Conservation (phyloP, 2,888 invertebrate genomes). For the Dascillus cervinus region DNA sequence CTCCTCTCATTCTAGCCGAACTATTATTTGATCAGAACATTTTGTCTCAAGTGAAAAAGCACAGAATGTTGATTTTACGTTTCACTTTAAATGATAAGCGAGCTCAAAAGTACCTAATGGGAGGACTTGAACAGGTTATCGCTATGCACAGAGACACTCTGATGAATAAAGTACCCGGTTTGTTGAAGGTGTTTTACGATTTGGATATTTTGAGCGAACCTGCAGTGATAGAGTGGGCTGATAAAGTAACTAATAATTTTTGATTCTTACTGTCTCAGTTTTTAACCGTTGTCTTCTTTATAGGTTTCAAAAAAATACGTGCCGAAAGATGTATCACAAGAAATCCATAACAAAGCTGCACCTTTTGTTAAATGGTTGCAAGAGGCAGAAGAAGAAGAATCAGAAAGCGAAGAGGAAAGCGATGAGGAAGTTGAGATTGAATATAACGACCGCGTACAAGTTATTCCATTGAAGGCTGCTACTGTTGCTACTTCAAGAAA, state of each 20-base stretch:
- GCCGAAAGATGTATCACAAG: conserved; percentile 78
- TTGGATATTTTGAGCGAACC: conserved; percentile 91
- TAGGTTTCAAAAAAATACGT: conserved; percentile 82
- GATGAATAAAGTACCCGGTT: conserved; percentile 66
- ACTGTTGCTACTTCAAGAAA: conserved; percentile 42
- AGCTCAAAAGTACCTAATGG: conserved; percentile 86
- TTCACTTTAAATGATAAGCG: conserved; percentile 75
- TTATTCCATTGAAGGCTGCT: conserved; percentile 60
- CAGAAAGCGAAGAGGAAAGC: conserved; percentile 64
- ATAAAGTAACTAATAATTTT: conserved; percentile 74
- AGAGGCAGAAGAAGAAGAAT: conserved; percentile 92
- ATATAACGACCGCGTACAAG: conserved; percentile 80
- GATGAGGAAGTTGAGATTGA: conserved; percentile 69
- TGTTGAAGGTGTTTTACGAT: conserved; percentile 78
- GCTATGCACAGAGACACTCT: conserved; percentile 69
- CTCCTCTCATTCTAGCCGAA: conserved; percentile 88
- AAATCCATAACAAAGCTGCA: conserved; percentile 85
- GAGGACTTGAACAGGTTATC: conserved; percentile 91
- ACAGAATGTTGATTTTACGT: conserved; percentile 72
- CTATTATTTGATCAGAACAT: conserved; percentile 66
- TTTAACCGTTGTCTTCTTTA: conserved; percentile 1
- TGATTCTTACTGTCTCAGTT: conserved; percentile 2
- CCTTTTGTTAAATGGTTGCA: conserved; percentile 95
- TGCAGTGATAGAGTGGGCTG: conserved; percentile 90
- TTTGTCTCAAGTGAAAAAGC: conserved; percentile 63